Evolutionary conservation across 2,113 vertebrate genomes (phyloP), one percentile per base, ranked within the genome.

Genomic region (Sprattus sprattus): DNA sequence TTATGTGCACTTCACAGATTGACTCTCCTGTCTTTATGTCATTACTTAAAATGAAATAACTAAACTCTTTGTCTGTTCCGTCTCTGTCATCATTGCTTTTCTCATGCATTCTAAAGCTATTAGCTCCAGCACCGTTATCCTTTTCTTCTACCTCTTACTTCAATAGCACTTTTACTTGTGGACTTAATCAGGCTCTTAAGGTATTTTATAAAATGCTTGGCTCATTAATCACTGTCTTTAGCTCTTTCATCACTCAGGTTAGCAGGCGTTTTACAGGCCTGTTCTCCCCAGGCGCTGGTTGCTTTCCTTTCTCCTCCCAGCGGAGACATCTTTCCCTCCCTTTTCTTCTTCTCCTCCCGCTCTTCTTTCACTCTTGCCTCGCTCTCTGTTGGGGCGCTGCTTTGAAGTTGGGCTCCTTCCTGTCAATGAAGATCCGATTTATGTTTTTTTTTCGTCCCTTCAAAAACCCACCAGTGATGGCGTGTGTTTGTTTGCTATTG

Each of bases 21-120:
- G 39, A 39, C 39, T 39, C 39, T 39, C 39, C 39, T 39, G 39
- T 39, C 39, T 39, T 39, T 39, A 39, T 39, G 2, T 39, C 39
- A 39, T 39, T 39, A 39, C 39, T 39, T 39, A 39, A 1, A 39
- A 39, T 39, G 39, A 39, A 39, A 39, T 39, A 39, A 39, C 39
- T 39, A 39, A 39, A 39, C 39, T 78, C 3, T 39, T 78, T 5
- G 20, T 78, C 71, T 78, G 32, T 4, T 10, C 25, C 28, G 32
- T 39, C 71, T 39, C 71, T 78, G 71, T 32, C 71, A 78, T 78
- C 13, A 78, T 78, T 78, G 71, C 71, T 78, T 78, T 78, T 78
- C 28, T 44, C 71, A 78, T 39, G 8, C 10, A 78, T 78, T 32
- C 28, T 78, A 44, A 28, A 78, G 71, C 28, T 16, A 15, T 78